These are phyloP conservation scores for Chamaedrilus cognettii DNA, from an alignment of 2,888 invertebrate genomes.

Conservation along the genomic window DNA sequence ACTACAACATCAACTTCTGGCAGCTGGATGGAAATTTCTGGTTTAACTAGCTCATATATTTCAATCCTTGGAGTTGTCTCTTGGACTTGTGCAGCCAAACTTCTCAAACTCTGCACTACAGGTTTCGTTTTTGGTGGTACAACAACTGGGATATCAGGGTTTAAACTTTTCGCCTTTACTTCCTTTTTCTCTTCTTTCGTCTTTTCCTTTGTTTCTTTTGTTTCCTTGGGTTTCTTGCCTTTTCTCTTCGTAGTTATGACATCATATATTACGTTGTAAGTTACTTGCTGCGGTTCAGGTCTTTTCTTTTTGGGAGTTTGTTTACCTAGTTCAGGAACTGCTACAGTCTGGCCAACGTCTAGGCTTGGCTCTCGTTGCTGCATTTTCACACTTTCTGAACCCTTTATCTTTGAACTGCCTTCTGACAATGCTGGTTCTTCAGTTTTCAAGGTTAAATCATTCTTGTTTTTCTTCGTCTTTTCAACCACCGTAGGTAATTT, in stretches of 20 bases:
- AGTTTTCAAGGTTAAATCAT: neutral
- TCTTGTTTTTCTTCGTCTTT: neutral
- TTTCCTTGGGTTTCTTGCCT: neutral
- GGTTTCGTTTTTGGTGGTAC: neutral
- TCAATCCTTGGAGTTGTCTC: no score
- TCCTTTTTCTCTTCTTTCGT: no score
- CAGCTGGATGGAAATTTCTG: no score
- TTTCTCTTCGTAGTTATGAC: neutral
- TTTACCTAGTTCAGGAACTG: neutral
- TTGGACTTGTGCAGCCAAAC: neutral
- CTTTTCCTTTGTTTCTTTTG: neutral
- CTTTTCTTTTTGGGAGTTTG: neutral
- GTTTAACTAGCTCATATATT: no score
- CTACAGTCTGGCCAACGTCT: neutral
- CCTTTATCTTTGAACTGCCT: neutral
- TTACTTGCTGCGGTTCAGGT: neutral
- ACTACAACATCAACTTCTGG: neutral
- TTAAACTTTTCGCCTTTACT: neutral
- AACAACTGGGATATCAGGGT: no score
- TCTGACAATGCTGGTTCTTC: neutral
- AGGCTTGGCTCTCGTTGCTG: neutral
- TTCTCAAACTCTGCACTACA: neutral
- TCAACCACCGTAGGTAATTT: neutral
- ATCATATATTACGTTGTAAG: conserved; percentile 2
- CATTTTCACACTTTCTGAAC: neutral